phyloP scores from a whole-genome alignment of 2,888 invertebrate genomes.

The Ellobium chinense region DNA sequence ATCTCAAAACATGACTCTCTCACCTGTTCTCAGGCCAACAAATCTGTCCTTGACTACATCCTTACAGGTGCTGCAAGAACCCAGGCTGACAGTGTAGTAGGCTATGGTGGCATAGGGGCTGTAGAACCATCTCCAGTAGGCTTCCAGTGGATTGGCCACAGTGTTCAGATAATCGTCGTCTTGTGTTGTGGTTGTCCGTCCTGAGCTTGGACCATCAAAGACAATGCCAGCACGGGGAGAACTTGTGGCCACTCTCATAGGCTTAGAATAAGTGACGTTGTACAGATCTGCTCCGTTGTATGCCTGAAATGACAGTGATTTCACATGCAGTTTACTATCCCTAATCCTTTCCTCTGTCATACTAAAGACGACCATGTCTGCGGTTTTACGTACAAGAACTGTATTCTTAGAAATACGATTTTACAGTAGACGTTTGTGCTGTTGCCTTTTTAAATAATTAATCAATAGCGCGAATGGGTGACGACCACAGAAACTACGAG shows the following conservation, averaged over 20 bases:
- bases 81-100: conserved; percentile 54
- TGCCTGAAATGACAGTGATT: conserved; percentile 18
- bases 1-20: too few relatives aligned
- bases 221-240: conserved; percentile 5
- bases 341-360: too few relatives aligned
- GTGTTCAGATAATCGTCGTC: conserved; percentile 24
- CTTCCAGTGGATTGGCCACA: conserved; percentile 28
- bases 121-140: conserved; percentile 55
- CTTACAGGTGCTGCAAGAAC: conserved; percentile 52
- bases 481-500: too few relatives aligned
- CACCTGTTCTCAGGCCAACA: conserved; percentile 47
- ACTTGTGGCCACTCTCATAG: background rate
- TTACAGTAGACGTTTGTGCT: too few relatives aligned
- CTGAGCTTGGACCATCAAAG: conserved; percentile 12
- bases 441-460: too few relatives aligned
- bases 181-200: conserved; percentile 11
- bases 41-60: conserved; percentile 45
- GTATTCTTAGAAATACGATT: too few relatives aligned
- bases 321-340: too few relatives aligned
- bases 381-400: too few relatives aligned
- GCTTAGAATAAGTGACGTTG: conserved; percentile 6
- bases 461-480: too few relatives aligned
- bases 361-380: too few relatives aligned
- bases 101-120: conserved; percentile 53
- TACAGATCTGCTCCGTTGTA: conserved; percentile 29